phyloP scores from a whole-genome alignment of 2,797 vertebrate genomes.

The Mionectes olivaceus region DNA sequence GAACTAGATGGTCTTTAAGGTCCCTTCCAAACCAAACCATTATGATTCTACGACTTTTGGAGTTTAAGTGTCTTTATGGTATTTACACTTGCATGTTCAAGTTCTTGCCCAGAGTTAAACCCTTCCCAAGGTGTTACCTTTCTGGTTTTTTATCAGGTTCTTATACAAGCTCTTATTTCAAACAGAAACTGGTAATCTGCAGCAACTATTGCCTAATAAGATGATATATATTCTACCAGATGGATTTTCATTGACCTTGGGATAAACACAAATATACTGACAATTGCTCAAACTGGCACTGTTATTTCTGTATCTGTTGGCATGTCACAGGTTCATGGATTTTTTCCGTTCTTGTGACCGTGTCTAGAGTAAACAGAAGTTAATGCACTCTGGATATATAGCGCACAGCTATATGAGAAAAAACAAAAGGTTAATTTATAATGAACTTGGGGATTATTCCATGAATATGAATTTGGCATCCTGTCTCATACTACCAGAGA shows the following conservation, averaged over 20 bases:
- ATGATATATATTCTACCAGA: not conserved
- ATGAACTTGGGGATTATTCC: not conserved
- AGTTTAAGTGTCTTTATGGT: not conserved
- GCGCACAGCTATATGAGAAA: not conserved
- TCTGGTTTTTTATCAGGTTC: not conserved
- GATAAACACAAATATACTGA: not conserved
- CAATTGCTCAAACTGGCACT: not conserved
- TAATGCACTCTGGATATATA: not conserved
- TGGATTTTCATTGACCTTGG: not conserved
- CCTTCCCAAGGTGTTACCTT: not conserved
- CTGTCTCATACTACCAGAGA: not conserved
- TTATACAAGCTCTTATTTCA: not conserved
- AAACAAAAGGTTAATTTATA: not conserved
- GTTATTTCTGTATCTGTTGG: not conserved
- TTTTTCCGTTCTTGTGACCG: not conserved
- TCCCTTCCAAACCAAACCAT: not conserved
- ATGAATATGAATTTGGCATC: not conserved
- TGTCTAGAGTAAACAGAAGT: not conserved
- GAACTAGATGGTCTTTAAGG: not conserved
- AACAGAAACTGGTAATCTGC: not conserved
- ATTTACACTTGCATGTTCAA: not conserved
- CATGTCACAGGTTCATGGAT: not conserved
- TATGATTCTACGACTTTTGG: not conserved
- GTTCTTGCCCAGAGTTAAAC: not conserved
- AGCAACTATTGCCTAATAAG: not conserved